Evolutionary conservation across 1,140 invertebrate genomes (phyloP).

Genomic region (Sycophaga agraensis): DNA sequence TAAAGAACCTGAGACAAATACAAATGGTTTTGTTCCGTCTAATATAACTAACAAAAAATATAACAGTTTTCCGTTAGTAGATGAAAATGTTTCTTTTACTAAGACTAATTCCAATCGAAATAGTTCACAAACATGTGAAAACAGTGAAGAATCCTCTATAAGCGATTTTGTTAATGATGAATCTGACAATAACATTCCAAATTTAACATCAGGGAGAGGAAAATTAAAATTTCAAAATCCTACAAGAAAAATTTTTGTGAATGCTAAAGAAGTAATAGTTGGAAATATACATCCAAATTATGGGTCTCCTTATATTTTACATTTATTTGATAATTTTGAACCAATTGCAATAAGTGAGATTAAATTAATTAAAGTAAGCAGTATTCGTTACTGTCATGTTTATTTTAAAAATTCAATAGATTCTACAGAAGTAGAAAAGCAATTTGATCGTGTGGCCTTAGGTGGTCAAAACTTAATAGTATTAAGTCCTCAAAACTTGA

Average conservation of each 20-base stretch:
- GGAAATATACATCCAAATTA: conserved; percentile 40
- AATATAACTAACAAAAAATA: no score
- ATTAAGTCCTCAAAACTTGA: conserved; percentile 24
- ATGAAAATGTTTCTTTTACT: background rate
- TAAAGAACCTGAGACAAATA: background rate
- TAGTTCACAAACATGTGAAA: background rate
- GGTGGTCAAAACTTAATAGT: conserved; percentile 35
- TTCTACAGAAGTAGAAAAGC: conserved; percentile 29
- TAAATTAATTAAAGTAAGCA: conserved; percentile 1
- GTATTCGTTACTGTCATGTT: conserved; percentile 43
- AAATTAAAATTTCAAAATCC: background rate
- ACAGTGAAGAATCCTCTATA: no score
- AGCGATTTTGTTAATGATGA: background rate
- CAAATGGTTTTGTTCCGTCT: no score
- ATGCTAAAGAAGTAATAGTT: conserved; percentile 42
- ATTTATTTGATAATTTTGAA: conserved; percentile 42
- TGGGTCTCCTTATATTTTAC: conserved; percentile 37
- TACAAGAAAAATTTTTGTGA: background rate
- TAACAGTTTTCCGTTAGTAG: background rate
- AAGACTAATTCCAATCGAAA: background rate
- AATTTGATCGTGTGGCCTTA: conserved; percentile 39
- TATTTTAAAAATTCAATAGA: conserved; percentile 40
- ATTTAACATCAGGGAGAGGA: background rate
- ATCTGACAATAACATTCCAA: background rate
- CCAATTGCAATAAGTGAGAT: conserved; percentile 42